phyloP scores from a whole-genome alignment of 2,888 invertebrate species.

The Eurytoma californica region DNA sequence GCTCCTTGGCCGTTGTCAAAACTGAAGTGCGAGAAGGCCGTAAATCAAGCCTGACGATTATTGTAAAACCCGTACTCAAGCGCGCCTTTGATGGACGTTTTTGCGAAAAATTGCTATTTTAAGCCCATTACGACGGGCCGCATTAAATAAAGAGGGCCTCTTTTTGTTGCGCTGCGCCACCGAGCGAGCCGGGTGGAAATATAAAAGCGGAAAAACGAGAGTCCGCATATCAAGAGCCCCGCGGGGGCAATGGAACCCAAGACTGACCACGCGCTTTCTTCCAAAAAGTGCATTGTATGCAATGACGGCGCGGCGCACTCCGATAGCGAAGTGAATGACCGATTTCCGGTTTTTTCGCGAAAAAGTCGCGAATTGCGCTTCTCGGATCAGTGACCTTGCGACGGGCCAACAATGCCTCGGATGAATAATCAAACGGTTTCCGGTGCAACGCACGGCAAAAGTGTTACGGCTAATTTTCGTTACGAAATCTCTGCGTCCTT shows the following conservation, averaged over 20 bases:
- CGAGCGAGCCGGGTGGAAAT: neutral
- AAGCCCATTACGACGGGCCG: too few relatives aligned
- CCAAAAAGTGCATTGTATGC: slow-evolving; percentile 47
- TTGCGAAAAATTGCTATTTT: neutral
- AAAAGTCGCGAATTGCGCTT: slow-evolving; percentile 51
- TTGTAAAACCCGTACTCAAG: neutral
- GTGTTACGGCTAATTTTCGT: neutral
- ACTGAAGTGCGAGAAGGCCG: neutral
- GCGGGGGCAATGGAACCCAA: slow-evolving; percentile 12
- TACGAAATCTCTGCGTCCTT: too few relatives aligned
- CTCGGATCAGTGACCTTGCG: slow-evolving; percentile 68
- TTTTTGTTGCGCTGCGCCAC: too few relatives aligned
- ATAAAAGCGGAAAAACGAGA: slow-evolving; percentile 10
- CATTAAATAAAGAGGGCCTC: too few relatives aligned
- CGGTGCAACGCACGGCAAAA: slow-evolving; percentile 60
- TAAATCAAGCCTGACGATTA: slow-evolving; percentile 37
- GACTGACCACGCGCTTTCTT: neutral
- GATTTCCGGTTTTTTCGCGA: slow-evolving; percentile 61
- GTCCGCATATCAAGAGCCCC: neutral
- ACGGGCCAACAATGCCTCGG: slow-evolving; percentile 65
- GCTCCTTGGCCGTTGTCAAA: slow-evolving; percentile 25
- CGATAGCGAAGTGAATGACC: slow-evolving; percentile 54
- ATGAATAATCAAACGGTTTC: slow-evolving; percentile 69
- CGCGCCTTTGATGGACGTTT: slow-evolving; percentile 15
- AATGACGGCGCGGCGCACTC: slow-evolving; percentile 1